Evolutionary conservation across 2,888 invertebrate genomes (phyloP).

Genomic region (Campopleginae sp.): DNA sequence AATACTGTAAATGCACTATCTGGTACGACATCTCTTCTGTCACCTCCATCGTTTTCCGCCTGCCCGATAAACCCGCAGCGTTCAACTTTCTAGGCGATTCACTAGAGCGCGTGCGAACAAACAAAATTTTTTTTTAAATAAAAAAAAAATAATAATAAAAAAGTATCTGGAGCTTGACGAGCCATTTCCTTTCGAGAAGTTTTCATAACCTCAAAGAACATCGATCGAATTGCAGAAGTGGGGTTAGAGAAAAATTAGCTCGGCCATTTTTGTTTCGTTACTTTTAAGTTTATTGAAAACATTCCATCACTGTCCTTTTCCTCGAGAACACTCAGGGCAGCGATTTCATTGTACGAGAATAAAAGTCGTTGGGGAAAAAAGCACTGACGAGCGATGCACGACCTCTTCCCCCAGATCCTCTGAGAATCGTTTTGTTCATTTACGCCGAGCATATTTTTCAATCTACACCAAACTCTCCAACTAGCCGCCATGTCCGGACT

Average conservation of each 20-base stretch:
- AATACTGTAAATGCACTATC: conserved; percentile 99
- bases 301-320: background rate
- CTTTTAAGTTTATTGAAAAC: conserved; percentile 23
- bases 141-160: conserved; percentile 9
- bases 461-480: background rate
- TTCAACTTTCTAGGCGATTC: conserved; percentile 50
- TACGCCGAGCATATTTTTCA: conserved; percentile 1
- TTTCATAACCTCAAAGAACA: background rate
- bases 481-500: conserved; percentile 6
- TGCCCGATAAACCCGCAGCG: conserved; percentile 46
- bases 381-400: background rate
- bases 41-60: conserved; percentile 71
- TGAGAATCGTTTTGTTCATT: background rate
- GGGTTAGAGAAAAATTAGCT: background rate
- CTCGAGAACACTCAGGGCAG: background rate
- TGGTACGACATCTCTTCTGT: conserved; percentile 96
- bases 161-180: background rate
- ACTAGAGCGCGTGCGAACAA: conserved; percentile 49
- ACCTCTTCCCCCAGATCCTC: background rate
- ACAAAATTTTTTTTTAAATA: too few relatives aligned
- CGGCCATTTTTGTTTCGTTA: background rate
- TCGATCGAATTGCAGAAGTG: background rate
- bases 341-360: conserved; percentile 14
- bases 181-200: background rate
- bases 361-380: background rate